Base-by-base conservation (phyloP, 2,888 invertebrate species). In the Scaptomyza polygonia region DNA sequence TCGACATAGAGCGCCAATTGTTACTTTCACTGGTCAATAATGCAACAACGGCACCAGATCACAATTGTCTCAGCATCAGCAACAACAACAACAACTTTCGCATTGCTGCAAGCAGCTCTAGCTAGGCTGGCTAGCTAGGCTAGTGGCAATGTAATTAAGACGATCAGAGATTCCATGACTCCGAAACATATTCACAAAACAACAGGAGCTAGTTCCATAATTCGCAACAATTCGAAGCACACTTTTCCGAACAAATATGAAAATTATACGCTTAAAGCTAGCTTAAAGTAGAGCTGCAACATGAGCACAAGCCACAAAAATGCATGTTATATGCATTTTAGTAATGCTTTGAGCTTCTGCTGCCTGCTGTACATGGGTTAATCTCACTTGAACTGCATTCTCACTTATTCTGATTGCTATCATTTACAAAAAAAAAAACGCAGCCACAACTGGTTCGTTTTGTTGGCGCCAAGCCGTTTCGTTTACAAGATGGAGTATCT, bases 371-470 rank as follows among this genome's bases (percentile, higher is more conserved):
- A 36, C 55, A 54, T 51, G 53, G 67, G 12, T 49, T 78, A 84
- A 79, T 69, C 75, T 73, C 72, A 67, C 73, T 56, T 77, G 1
- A 77, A 79, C 67, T 74, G 75, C 79, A 75, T 81, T 85, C 79
- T 77, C 81, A 84, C 84, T 85, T 77, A 79, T 85, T 86, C 81
- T 84, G 86, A 86, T 86, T 83, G 81, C 64, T 80, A 80, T 83
- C 77, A 79, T 83, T 84, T 76, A 68, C 86, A 25, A 51, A 53
- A 39, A 51, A 53, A 39, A 6, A 48, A 56, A 45, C 40, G 11
- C 27, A 51, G 68, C 62, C 65, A 55, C 55, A 57, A 56, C 12
- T 43, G 45, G 39, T 47, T 48, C 43, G 40, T 25, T 61, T 64
- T 54, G 68, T 51, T 61, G 36, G 51, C 84, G 84, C 81, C 76